Base-by-base conservation (phyloP, 2,113 vertebrate species). In the Trematocara zebra region DNA sequence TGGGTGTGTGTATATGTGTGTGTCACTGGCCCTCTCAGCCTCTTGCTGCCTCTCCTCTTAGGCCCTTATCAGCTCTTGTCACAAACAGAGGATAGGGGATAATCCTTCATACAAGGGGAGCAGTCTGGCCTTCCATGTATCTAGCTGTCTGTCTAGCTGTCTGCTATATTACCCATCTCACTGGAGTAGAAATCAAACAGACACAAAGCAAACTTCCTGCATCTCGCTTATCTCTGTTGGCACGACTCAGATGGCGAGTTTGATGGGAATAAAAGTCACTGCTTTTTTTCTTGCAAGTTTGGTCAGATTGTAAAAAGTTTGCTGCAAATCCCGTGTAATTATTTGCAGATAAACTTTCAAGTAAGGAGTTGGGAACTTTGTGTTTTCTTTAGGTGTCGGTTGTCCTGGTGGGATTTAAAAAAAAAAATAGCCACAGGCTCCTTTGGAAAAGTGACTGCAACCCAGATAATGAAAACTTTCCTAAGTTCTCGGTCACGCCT, bases 31-130 rank as follows among this genome's bases (percentile, higher is more conserved):
- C 94, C 92, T 93, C 94, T 95, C 95, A 94, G 94, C 92, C 92
- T 93, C 85, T 88, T 78, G 88, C 91, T 88, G 88, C 89, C 91
- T 94, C 92, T 93, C 91, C 88, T 95, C 93, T 94, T 88, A 93
- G 92, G 80, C 93, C 76, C 91, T 96, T 96, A 96, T 96, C 95
- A 95, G 93, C 93, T 90, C 94, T 94, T 95, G 94, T 96, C 95
- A 95, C 95, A 95, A 92, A 95, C 91, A 94, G 92, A 95, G 93
- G 94, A 95, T 93, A 93, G 94, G 91, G 92, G 94, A 95, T 95
- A 95, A 95, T 95, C 94, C 95, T 94, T 94, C 92, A 92, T 95
- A 95, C 93, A 93, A 94, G 93, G 88, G 89, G 92, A 93, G 90
- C 94, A 91, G 93, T 89, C 89, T 91, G 89, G 92, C 92, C 86